Evolutionary conservation across 2,113 vertebrate genomes (phyloP).

Genomic region (Prochilodus magdalenae): DNA sequence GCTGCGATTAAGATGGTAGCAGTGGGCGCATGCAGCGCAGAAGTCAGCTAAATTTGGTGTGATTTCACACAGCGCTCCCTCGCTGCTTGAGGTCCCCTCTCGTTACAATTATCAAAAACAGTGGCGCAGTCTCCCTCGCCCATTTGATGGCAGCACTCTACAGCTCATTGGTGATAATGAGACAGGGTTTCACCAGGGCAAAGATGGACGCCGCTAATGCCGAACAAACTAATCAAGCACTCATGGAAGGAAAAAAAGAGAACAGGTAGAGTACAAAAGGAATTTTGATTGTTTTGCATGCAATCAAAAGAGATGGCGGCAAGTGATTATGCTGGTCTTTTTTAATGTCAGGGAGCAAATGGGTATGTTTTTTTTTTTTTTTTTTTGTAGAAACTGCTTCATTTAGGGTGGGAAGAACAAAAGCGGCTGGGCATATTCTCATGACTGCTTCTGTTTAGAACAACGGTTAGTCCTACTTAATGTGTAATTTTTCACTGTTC

Average conservation of each 20-base stretch:
- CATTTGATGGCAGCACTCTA: constrained; percentile 31
- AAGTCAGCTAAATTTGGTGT: constrained; percentile 53
- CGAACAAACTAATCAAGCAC: constrained; percentile 44
- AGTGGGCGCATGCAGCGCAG: constrained; percentile 23
- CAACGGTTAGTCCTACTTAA: not conserved
- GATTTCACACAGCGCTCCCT: constrained; percentile 53
- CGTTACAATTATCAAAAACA: constrained; percentile 53
- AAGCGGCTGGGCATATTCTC: constrained; percentile 21
- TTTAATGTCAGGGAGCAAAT: constrained; percentile 38
- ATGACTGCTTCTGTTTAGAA: constrained; percentile 5
- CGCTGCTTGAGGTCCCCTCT: constrained; percentile 40
- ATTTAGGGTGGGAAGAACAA: constrained; percentile 8
- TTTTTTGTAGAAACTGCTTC: constrained; percentile 15
- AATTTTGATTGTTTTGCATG: constrained; percentile 43
- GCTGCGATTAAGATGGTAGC: constrained; percentile 50
- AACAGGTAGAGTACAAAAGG: not conserved
- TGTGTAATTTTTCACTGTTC: not conserved
- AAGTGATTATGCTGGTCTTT: constrained; percentile 39
- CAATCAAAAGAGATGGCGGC: constrained; percentile 31
- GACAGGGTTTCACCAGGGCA: constrained; percentile 25
- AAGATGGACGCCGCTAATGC: constrained; percentile 40
- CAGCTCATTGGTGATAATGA: constrained; percentile 46
- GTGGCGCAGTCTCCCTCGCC: not conserved
- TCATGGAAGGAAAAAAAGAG: not conserved
- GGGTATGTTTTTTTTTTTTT: no score